A percentile compares a stretch with the other conserved stretches of the same genome.
Evolutionary conservation across 53 echinoderm and acorn worm genomes (phyloP).

Genomic region (Temnopleurus reevesii): DNA sequence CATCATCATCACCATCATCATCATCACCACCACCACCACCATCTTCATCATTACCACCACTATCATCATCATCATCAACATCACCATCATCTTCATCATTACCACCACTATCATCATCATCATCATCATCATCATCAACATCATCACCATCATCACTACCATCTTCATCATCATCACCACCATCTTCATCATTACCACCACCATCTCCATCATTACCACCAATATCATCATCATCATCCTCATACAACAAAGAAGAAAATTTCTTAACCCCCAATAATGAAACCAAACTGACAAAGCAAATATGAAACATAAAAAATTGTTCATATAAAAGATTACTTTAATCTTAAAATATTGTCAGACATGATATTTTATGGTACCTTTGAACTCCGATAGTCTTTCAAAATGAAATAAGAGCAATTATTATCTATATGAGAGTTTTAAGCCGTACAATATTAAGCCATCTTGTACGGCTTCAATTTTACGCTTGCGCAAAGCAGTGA

Average conservation of each 20-base stretch:
- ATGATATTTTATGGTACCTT: background rate
- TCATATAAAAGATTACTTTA: slow-evolving; percentile 22
- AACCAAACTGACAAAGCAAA: background rate
- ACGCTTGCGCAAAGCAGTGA: too few species aligned
- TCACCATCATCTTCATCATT: background rate
- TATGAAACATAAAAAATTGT: background rate
- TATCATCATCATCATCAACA: background rate
- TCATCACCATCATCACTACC: slow-evolving; percentile 5
- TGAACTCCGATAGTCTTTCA: too few species aligned
- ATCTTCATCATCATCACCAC: background rate
- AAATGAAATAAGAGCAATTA: too few species aligned
- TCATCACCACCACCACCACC: background rate
- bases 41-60: background rate
- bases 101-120: background rate
- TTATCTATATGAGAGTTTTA: too few species aligned
- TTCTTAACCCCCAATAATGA: too few species aligned
- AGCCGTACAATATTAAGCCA: too few species aligned
- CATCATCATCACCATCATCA: background rate
- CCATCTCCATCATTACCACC: background rate
- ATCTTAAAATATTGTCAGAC: background rate
- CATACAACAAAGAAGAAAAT: too few species aligned
- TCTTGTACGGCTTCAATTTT: too few species aligned
- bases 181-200: background rate
- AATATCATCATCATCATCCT: background rate
- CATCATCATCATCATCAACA: slow-evolving; percentile 7